Conservation (phyloP, 2,888 invertebrate genomes). For the Lumbricus terrestris region DNA sequence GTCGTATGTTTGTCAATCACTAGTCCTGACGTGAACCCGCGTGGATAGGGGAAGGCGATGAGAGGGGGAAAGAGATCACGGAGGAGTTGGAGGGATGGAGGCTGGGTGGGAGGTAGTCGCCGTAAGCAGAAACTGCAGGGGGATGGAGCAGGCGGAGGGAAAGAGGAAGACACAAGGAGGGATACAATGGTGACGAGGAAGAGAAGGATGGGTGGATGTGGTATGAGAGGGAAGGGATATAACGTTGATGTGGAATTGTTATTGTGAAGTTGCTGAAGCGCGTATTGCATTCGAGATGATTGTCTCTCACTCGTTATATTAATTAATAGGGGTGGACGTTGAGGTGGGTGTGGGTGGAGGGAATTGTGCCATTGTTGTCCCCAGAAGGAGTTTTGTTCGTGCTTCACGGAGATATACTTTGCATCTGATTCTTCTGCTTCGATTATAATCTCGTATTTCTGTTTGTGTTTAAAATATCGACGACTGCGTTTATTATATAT, state of each 20-base stretch:
- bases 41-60: not conserved
- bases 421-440: not conserved
- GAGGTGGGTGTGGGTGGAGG: too few species aligned
- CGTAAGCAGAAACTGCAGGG: not conserved
- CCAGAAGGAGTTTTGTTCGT: not conserved
- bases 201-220: not conserved
- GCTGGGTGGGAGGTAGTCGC: not conserved
- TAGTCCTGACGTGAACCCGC: constrained; percentile 3
- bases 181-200: not conserved
- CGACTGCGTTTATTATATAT: too few species aligned
- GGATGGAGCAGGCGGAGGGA: not conserved
- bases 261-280: not conserved
- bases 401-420: not conserved
- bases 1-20: not conserved
- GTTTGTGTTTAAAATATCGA: not conserved
- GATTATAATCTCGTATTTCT: not conserved
- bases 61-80: too few species aligned
- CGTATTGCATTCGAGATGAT: not conserved
- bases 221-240: too few species aligned
- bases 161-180: too few species aligned
- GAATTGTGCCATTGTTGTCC: not conserved
- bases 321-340: not conserved
- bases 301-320: not conserved
- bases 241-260: not conserved
- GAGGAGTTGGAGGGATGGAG: not conserved